These are phyloP conservation scores for Strix aluco DNA, from an alignment of 2,113 vertebrate genomes.

Conservation along the genomic window DNA sequence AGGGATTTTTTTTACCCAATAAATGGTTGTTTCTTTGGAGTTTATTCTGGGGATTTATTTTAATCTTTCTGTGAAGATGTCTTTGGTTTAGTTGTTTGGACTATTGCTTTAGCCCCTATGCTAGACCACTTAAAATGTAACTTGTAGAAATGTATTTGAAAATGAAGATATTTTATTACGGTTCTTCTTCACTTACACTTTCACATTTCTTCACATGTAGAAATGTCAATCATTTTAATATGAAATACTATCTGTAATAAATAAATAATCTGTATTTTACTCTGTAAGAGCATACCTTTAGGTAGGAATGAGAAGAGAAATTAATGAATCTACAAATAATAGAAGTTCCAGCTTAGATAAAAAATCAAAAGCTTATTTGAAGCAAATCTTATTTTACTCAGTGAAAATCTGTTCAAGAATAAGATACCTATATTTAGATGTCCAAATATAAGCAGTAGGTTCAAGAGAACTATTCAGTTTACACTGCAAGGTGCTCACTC, in stretches of 20 bases:
- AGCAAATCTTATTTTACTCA: background rate
- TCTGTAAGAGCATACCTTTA: background rate
- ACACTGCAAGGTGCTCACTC: background rate
- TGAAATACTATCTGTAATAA: background rate
- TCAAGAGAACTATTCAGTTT: background rate
- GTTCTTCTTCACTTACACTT: background rate
- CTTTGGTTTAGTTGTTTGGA: background rate
- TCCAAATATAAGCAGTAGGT: background rate
- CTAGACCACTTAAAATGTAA: background rate
- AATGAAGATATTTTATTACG: background rate
- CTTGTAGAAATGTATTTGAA: background rate
- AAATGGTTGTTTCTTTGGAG: background rate
- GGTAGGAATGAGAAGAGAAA: background rate
- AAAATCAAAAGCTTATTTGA: background rate
- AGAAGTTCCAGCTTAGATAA: background rate
- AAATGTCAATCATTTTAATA: background rate
- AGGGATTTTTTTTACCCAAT: background rate
- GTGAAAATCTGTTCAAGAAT: background rate
- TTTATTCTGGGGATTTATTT: background rate
- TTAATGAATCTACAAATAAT: background rate
- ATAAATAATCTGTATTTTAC: too few species aligned
- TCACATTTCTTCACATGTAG: background rate
- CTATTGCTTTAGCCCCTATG: background rate
- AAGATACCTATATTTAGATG: background rate
- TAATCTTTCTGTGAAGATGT: background rate